These are phyloP conservation scores for Halcyon malimbica DNA, from an alignment of 2,113 vertebrate species.

Conservation along the genomic window DNA sequence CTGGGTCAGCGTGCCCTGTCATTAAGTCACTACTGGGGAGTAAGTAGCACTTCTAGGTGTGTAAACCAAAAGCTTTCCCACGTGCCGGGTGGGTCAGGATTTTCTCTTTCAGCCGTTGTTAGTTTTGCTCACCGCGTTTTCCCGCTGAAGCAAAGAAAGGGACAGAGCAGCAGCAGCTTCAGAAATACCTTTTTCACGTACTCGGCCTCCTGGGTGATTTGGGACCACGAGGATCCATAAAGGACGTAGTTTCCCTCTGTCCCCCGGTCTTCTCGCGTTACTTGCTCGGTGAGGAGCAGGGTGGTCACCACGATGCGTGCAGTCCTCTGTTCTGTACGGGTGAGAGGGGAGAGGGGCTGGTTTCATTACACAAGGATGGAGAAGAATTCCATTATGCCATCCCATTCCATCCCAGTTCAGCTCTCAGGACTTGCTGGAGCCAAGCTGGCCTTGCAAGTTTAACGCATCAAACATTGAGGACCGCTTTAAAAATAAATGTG, in stretches of 20 bases:
- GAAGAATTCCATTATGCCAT: neutral
- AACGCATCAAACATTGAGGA: neutral
- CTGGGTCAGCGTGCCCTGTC: fast-evolving
- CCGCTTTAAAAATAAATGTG: neutral
- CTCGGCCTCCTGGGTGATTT: constrained; percentile 73
- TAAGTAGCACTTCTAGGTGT: neutral
- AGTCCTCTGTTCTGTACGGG: neutral
- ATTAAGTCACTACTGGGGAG: too few relatives aligned
- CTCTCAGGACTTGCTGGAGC: neutral
- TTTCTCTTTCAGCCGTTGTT: fast-evolving
- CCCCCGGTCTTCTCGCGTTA: neutral
- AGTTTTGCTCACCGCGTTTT: neutral
- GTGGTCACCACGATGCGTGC: constrained; percentile 24
- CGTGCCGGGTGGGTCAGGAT: fast-evolving
- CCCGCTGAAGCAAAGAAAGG: neutral
- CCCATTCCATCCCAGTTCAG: neutral
- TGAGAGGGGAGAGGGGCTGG: neutral
- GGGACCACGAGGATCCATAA: constrained; percentile 2
- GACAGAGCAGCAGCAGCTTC: too few relatives aligned
- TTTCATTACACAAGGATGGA: neutral
- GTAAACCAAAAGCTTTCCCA: neutral
- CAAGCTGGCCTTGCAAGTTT: neutral
- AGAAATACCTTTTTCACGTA: constrained; percentile 70
- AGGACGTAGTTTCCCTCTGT: neutral
- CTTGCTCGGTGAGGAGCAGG: constrained; percentile 1